A percentile compares a stretch with the other conserved stretches of the same genome.
phyloP scores from a whole-genome alignment of 1,140 invertebrate genomes.

The Lamellibrachia luymesi region DNA sequence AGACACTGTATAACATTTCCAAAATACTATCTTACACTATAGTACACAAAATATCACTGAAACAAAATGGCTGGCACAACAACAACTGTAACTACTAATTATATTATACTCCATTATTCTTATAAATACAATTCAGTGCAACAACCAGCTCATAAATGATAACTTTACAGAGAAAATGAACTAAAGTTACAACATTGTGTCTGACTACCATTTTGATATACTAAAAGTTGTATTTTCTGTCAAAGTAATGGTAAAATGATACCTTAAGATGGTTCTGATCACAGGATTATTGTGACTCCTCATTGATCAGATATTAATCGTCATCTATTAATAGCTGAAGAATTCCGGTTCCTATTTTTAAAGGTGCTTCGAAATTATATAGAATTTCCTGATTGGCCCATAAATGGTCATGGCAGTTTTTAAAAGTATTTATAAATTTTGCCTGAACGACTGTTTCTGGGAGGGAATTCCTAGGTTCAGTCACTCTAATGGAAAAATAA shows the following conservation, averaged over 20 bases:
- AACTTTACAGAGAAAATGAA: background rate
- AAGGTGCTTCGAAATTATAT: no score
- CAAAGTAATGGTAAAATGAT: background rate
- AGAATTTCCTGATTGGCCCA: no score
- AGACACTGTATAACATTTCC: background rate
- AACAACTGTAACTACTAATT: background rate
- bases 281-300: no score
- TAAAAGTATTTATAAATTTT: no score
- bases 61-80: background rate
- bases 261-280: no score
- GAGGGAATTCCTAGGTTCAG: no score
- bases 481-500: no score
- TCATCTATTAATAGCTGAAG: no score
- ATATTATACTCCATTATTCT: background rate
- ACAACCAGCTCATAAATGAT: background rate
- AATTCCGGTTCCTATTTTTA: no score
- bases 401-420: no score
- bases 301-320: no score
- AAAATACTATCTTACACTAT: conserved; percentile 6
- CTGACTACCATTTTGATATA: background rate
- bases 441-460: no score
- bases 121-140: background rate
- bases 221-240: background rate
- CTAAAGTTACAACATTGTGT: background rate
- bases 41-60: background rate